Evolutionary conservation across 2,113 vertebrate genomes (phyloP).

Genomic region (Malurus elegans): DNA sequence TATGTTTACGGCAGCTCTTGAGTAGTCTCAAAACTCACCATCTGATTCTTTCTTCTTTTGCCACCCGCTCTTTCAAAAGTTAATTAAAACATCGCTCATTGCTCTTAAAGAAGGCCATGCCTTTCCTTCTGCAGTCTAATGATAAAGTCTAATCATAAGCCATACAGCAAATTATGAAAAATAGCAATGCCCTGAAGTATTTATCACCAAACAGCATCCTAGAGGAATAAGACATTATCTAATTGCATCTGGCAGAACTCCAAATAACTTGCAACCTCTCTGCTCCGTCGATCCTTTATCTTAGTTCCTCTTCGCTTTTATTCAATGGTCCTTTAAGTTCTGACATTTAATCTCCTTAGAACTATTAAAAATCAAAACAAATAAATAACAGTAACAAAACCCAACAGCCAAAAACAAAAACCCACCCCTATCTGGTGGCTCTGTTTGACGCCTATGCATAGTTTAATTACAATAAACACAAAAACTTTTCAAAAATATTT

Average conservation of each 20-base stretch:
- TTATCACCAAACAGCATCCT: background rate
- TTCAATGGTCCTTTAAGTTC: background rate
- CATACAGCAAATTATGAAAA: background rate
- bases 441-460: background rate
- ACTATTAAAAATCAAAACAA: background rate
- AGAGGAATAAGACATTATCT: background rate
- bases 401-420: background rate
- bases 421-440: fast-evolving
- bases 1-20: background rate
- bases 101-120: background rate
- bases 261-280: background rate
- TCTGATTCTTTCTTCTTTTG: background rate
- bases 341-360: background rate
- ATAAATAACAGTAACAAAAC: no score
- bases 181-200: background rate
- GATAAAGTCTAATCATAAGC: background rate
- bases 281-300: background rate
- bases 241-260: background rate
- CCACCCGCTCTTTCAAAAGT: background rate
- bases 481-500: background rate
- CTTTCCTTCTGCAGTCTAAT: background rate
- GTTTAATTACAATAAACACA: background rate
- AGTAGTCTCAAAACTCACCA: background rate
- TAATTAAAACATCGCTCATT: background rate
- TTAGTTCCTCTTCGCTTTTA: background rate